Conservation (phyloP, 2,113 vertebrate genomes). For the Lycaon pictus region DNA sequence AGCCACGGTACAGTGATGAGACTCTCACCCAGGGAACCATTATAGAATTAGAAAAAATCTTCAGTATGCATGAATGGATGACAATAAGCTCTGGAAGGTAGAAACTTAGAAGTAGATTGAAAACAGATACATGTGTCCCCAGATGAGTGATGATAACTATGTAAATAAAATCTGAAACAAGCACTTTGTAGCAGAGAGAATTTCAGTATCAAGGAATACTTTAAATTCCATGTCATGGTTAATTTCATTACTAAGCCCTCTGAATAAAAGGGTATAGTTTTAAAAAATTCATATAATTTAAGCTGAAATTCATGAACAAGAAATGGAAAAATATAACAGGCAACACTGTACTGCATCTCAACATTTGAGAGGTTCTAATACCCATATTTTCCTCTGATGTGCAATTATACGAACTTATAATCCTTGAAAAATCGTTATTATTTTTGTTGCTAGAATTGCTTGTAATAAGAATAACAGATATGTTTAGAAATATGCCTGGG, state of each 20-base stretch:
- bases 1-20: not conserved
- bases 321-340: conserved; percentile 64
- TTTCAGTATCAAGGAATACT: conserved; percentile 48
- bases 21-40: not conserved
- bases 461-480: conserved; percentile 68
- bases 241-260: conserved; percentile 71
- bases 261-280: conserved; percentile 41
- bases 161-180: conserved; percentile 68
- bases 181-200: conserved; percentile 21
- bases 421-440: conserved; percentile 72
- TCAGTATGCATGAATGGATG: not conserved
- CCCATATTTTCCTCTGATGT: conserved; percentile 60
- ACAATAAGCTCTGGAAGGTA: conserved; percentile 15
- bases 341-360: conserved; percentile 45
- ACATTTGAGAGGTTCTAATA: conserved; percentile 60
- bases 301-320: conserved; percentile 62
- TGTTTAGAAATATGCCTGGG: conserved; percentile 58
- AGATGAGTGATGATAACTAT: not conserved
- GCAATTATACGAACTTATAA: conserved; percentile 72
- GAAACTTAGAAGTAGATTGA: not conserved
- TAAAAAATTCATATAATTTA: conserved; percentile 3
- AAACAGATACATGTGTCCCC: not conserved
- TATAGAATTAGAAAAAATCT: not conserved
- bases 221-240: conserved; percentile 50
- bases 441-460: conserved; percentile 67